Percentiles rank a stretch among this genome's conserved stretches.
Conservation (phyloP, 1,140 invertebrate genomes). For the Dryas iulia region DNA sequence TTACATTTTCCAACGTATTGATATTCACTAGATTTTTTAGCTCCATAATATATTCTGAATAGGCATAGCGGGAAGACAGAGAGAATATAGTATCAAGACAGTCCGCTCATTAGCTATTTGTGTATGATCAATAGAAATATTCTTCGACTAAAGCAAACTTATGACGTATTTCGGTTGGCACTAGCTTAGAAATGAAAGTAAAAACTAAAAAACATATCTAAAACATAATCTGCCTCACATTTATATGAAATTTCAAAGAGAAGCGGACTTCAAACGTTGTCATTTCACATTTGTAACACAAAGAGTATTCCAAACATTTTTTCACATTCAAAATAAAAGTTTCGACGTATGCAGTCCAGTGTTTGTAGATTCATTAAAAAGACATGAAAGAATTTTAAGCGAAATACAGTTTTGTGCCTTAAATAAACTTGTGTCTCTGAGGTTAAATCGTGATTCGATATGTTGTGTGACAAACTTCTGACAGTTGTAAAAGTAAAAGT, state of each 20-base stretch:
- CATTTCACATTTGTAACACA: conserved; percentile 9
- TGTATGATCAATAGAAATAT: too few relatives aligned
- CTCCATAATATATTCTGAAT: too few relatives aligned
- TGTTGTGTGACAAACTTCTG: neutral
- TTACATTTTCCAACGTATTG: too few relatives aligned
- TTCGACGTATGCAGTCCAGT: conserved; percentile 27
- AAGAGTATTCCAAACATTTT: conserved; percentile 2
- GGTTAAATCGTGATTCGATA: neutral
- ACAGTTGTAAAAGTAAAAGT: too few relatives aligned
- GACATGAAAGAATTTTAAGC: conserved; percentile 37
- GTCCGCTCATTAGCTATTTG: too few relatives aligned
- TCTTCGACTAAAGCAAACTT: too few relatives aligned
- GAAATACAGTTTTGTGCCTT: conserved; percentile 18
- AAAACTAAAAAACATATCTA: neutral
- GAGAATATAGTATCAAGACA: too few relatives aligned
- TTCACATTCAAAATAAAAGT: conserved; percentile 37
- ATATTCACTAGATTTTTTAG: too few relatives aligned
- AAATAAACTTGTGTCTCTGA: conserved; percentile 15
- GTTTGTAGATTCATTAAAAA: conserved; percentile 48
- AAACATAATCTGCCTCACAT: neutral
- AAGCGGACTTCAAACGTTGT: neutral
- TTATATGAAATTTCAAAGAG: conserved; percentile 1
- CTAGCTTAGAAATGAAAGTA: neutral
- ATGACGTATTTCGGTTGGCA: too few relatives aligned
- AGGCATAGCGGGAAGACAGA: too few relatives aligned